Percentiles rank a stretch among this genome's conserved stretches.
Evolutionary conservation across 1,140 invertebrate genomes (phyloP).

Genomic region (Nylanderia fulva): DNA sequence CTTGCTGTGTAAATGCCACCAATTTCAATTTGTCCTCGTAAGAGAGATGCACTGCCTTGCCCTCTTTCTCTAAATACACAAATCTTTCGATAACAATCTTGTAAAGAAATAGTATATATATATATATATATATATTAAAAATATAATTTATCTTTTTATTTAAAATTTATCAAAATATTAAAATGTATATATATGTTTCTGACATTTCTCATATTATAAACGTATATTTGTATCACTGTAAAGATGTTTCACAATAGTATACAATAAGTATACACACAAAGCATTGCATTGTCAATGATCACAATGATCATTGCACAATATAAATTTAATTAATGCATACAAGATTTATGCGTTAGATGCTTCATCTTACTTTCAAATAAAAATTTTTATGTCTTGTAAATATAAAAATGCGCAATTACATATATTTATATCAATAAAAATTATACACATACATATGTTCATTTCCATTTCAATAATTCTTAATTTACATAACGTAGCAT

Average conservation of each 20-base stretch:
- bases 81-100: conserved; percentile 25
- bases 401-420: neutral
- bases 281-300: neutral
- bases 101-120: no score
- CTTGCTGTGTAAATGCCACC: conserved; percentile 97
- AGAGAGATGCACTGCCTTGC: conserved; percentile 96
- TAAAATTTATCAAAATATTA: neutral
- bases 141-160: neutral
- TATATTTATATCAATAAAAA: neutral
- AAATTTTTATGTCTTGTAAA: neutral
- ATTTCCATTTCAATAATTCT: neutral
- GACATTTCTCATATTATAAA: neutral
- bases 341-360: neutral
- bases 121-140: neutral
- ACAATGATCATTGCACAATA: neutral
- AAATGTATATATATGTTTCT: neutral
- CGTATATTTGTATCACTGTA: neutral
- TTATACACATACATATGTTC: neutral
- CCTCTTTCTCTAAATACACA: conserved; percentile 95
- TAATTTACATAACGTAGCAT: neutral
- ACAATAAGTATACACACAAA: no score
- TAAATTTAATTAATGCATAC: neutral
- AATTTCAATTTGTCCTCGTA: conserved; percentile 97
- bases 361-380: neutral
- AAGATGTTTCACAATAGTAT: neutral